Base-by-base conservation (phyloP, 2,888 invertebrate species). In the Stictocephala bisonia region DNA sequence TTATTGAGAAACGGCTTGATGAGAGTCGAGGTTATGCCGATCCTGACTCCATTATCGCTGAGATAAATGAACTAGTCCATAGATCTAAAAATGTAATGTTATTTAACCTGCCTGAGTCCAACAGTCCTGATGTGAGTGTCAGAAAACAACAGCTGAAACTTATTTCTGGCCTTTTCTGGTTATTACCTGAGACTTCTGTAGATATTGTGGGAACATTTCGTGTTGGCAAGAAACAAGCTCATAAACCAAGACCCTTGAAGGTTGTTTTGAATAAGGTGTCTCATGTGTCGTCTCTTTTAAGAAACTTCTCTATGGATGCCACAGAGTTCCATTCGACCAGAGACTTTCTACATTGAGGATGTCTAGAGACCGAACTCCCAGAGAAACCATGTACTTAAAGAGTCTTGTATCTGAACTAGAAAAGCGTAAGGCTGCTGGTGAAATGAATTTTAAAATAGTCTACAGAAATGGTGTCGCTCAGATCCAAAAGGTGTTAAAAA, bases 361-460 rank as follows among this genome's bases (percentile, higher is more conserved):
- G 9, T 48, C 48, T 11, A 48, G 15, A 13, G 48, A 48, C 13
- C 18, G 48, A 48, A 48, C 48, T 18, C 48, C 48, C 13, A 18
- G 48, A n/a, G 53, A 53, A n/a, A 22, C 18, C 15, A 48, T 3
- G 7, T 11, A 18, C 13, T 18, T 44, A 6, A n/a, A 44, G 18
- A 7, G 3, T 4, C 48, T 48, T 7, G 22, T 22, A 7, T 18
- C 4, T 6, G 58, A 58, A 22, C 31, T 58, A 4, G 31, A 58
- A 35, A 20, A 22, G 4, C 58, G 58, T 11, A 11, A 9, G 2
- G 3, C 58, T 13, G n/a, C 31, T 58, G 58, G 58, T 13, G 31
- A 58, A 31, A 58, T 18, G 35, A 35, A 58, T 31, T 35, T 58
- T n/a, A 58, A 6, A n/a, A 31, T 58, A 22, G 31, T 18, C 18